Base-by-base conservation (phyloP, 2,797 vertebrate genomes). In the Tauraco hartlaubi region DNA sequence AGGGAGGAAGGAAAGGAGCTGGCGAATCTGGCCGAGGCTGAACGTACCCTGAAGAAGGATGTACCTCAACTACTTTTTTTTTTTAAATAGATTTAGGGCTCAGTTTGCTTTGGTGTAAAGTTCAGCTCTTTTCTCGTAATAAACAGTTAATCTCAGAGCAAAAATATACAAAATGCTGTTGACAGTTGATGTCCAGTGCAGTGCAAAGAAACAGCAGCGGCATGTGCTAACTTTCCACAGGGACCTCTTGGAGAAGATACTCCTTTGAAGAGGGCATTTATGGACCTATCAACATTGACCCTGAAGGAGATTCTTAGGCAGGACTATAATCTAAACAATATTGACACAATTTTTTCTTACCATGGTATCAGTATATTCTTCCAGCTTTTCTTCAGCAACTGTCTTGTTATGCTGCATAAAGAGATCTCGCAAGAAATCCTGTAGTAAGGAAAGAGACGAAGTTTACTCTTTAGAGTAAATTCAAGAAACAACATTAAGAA, bases 371-470 rank as follows among this genome's bases (percentile, higher is more conserved):
- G 99, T 99, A 87, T 99, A 99, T 75, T 99, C 99, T 55, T 99
- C 98, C 98, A 99, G 97, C 75, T 99, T 99, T 41, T 92, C 97
- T 43, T 98, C 96, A 19, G 99, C 66, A 75, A 99, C 96, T 2
- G 85, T 88, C 97, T 98, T 99, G 58, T 98, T 92, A 84, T 99
- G 99, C 84, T 98, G 98, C 64, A 96, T 56, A 91, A 99, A 99
- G 93, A 99, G 98, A 90, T 99, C 99, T 92, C 98, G 98, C 88
- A 99, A 97, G 95, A 99, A 99, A 96, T 98, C 98, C 99, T 99
- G 51, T 33, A 28, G 43, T 37, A 72, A 92, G 62, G 51, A 91
- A 39, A 89, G 49, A 83, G 54, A 35, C 6, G 56, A 69, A 91
- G n/a, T 56, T 94, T 95, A 74, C 13, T 85, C 18, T n/a, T 68